Evolutionary conservation across 2,888 invertebrate genomes (phyloP), one percentile per base, ranked within the genome.

Genomic region (Bedellia somnulentella): DNA sequence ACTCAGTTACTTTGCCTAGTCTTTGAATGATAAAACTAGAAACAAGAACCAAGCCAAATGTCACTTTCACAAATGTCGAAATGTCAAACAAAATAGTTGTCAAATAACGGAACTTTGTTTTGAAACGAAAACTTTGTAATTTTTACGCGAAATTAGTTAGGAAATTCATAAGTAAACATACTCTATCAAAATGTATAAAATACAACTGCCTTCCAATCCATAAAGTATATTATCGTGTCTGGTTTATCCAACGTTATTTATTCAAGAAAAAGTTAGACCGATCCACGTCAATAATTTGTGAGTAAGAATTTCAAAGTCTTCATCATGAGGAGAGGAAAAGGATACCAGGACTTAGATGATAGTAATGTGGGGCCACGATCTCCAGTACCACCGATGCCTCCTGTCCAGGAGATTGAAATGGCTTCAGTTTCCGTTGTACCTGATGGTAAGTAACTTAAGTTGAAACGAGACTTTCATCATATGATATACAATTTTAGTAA

Each of bases 341-440:
- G 82, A 38, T 82, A 82, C 49, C 81, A 82, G 50, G 82, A 82
- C 47, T 64, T 82, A 37, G 82, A 82, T 35, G 80, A 80, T 27
- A 66, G 53, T 47, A 56, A 49, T 17, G 54, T 49, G 31, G 58
- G 55, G 22, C 51, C 57, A 2, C 47, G 61, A 24, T 49, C 54
- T 22, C 57, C 50, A 38, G 62, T 51, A 36, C 46, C 64, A 10
- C 54, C 73, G n/a, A 75, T 79, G 50, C 78, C 79, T 29, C 73
- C 73, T n/a, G 78, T 81, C 1, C 82, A 82, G 48, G 82, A 82
- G 52, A 83, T 89, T 43, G 88, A 89, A 75, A 85, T 89, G 81
- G 86, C 87, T 35, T 86, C 87, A 3, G 86, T 87, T 15, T 82
- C 86, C 4, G 88, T 88, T 15, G 86, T 89, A 15, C 88, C 88